Base-by-base conservation (phyloP, 1,140 invertebrate species). In the Eciton burchellii region DNA sequence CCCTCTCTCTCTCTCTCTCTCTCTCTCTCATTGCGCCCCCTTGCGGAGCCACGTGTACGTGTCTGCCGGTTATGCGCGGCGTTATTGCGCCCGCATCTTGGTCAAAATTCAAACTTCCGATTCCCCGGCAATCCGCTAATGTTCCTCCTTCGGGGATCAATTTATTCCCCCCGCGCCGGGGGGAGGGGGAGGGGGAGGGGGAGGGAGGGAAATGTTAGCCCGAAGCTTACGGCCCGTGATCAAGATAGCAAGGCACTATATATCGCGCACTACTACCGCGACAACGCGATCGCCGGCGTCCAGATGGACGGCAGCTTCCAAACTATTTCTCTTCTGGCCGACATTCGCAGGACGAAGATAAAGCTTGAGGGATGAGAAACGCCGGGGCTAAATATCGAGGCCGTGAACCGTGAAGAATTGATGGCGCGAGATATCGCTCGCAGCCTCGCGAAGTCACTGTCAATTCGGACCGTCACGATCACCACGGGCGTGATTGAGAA, bases 331-430 rank as follows among this genome's bases (percentile, higher is more conserved):
- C 35, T 77, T 77, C 21, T 77, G 19, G 35, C 24, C 29, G 62
- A 77, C 29, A 43, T 54, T 66, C 12, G 54, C 62, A 24, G 29
- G 35, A 77, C 73, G 72, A 47, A 49, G 57, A 26, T 63, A 63
- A 35, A 24, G 57, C 24, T 21, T n/a, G 71, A 6, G 6, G 52
- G n/a, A 19, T 19, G 52, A 8, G 19, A 12, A 41, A 41, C 29
- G 59, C 52, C 73, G 35, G 47, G 29, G 24, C 12, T 21, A 35
- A 63, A 63, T 35, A 76, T 52, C 45, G 45, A 52, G 14, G 6
- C 72, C 57, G 26, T 9, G 59, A 63, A 65, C 29, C 43, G 43
- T 74, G 35, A 74, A 74, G 45, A 19, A 76, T 76, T 65, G 63
- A 76, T 65, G 45, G 45, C 72, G 19, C 6, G 43, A 11, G 59